Conservation (phyloP, 2,113 vertebrate species). For the Astatoreochromis straeleni region DNA sequence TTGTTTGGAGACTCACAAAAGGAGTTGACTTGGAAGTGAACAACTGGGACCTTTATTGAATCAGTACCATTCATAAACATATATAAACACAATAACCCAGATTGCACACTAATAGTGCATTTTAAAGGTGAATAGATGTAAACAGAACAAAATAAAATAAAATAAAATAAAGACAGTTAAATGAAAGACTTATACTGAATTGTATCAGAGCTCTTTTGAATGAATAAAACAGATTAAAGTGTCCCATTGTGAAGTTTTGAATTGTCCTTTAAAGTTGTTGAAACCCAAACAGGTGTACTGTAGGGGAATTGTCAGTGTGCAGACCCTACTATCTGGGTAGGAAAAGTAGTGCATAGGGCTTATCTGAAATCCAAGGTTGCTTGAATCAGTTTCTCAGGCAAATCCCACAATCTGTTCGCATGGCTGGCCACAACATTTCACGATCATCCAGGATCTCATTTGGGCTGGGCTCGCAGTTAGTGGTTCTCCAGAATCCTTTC, state of each 20-base stretch:
- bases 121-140: too few relatives aligned
- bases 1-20: not conserved
- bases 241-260: not conserved
- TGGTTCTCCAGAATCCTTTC: not conserved
- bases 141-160: too few relatives aligned
- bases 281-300: not conserved
- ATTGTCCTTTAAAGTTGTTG: not conserved
- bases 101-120: too few relatives aligned
- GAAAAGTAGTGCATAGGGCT: not conserved
- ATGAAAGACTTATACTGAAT: not conserved
- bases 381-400: not conserved
- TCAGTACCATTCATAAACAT: not conserved
- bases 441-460: not conserved
- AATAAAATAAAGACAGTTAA: not conserved
- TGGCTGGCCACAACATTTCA: not conserved
- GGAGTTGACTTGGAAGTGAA: not conserved
- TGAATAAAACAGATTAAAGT: not conserved
- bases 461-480: not conserved
- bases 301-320: not conserved
- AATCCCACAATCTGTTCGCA: not conserved
- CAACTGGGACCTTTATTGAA: not conserved
- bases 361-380: not conserved
- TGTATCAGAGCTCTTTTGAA: not conserved
- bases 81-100: too few relatives aligned
- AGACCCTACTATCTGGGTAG: not conserved